Conservation (phyloP, 2,113 vertebrate genomes). For the Macroglossus sobrinus region DNA sequence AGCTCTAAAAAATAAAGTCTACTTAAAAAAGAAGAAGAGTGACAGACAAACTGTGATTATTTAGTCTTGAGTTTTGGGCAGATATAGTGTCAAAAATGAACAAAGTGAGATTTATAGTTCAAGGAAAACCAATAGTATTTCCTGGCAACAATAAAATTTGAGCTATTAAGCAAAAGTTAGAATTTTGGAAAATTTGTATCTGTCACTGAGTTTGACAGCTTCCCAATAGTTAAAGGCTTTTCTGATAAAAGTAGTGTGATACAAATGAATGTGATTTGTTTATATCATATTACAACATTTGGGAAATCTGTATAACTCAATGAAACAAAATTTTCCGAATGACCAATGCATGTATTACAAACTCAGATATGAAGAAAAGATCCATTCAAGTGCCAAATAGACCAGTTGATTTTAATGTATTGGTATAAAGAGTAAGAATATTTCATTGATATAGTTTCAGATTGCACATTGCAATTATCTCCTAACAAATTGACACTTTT, state of each 20-base stretch:
- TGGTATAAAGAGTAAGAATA: neutral
- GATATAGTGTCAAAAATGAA: neutral
- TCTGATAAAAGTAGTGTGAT: neutral
- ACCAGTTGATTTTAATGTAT: neutral
- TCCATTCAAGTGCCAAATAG: neutral
- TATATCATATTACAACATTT: neutral
- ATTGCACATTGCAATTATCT: neutral
- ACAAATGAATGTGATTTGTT: neutral
- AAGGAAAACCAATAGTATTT: neutral
- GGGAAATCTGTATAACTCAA: neutral
- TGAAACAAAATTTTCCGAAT: neutral
- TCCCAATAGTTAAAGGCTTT: neutral
- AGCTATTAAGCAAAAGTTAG: constrained; percentile 7
- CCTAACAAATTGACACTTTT: neutral
- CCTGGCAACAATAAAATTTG: neutral
- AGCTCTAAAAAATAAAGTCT: neutral
- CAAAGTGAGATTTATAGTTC: neutral
- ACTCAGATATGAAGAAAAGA: neutral
- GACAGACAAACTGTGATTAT: neutral
- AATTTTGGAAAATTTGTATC: constrained; percentile 24
- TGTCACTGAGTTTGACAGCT: neutral
- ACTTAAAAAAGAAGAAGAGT: neutral
- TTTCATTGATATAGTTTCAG: neutral
- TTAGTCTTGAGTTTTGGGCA: neutral
- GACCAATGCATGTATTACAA: neutral